Conservation (phyloP, 2,113 vertebrate species). For the pig (Sus scrofa) region DNA sequence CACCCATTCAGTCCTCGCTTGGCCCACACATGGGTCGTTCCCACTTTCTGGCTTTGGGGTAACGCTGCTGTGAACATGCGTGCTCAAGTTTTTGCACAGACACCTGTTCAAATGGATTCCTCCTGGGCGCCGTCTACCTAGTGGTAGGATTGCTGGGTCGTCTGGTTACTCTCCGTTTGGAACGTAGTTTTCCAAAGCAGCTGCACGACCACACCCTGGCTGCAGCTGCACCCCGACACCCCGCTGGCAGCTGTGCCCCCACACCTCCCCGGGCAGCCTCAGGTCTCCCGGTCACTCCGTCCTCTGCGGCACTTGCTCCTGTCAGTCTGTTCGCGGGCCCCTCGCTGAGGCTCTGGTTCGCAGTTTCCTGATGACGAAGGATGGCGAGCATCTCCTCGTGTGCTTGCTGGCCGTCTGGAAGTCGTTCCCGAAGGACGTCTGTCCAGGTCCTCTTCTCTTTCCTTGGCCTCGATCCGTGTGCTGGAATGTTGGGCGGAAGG, state of each 20-base stretch:
- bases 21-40: accelerated
- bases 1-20: accelerated
- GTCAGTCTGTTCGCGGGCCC: accelerated
- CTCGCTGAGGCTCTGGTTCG: neutral
- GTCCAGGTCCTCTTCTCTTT: neutral
- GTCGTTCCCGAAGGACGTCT: too few species aligned
- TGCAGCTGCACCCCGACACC: too few species aligned
- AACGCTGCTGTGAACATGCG: neutral
- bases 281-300: accelerated
- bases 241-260: too few species aligned
- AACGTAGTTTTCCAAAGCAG: neutral
- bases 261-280: accelerated
- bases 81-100: neutral
- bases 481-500: accelerated
- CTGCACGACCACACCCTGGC: too few species aligned
- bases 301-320: accelerated
- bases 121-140: accelerated
- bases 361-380: accelerated
- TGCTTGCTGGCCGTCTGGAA: neutral
- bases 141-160: accelerated
- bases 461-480: neutral
- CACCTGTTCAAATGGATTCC: neutral
- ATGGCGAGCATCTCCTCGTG: accelerated
- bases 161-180: neutral
- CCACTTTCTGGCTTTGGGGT: neutral